Percentiles rank a stretch among this genome's conserved stretches.
These are phyloP conservation scores for Serranus cabrilla DNA, from an alignment of 2,797 vertebrate genomes.

Conservation along the genomic window DNA sequence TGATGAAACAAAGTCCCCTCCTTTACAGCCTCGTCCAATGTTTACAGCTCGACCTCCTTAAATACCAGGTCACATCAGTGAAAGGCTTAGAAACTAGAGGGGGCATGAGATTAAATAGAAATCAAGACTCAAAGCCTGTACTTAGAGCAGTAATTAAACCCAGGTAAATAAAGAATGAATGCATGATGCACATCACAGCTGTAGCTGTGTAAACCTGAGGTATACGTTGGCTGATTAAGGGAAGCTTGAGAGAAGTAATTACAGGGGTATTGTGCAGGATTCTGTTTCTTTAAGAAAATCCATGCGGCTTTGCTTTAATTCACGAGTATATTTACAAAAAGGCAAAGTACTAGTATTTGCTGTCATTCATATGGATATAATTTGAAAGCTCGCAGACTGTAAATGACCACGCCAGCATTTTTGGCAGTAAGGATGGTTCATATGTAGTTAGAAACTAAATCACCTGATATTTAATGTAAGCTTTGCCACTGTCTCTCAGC, in stretches of 20 bases:
- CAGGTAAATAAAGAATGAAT: slow-evolving; percentile 42
- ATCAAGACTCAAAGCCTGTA: slow-evolving; percentile 16
- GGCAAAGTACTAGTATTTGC: slow-evolving; percentile 3
- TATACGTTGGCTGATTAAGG: slow-evolving; percentile 33
- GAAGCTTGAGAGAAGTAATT: slow-evolving; percentile 41
- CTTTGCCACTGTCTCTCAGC: background rate
- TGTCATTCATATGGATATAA: slow-evolving; percentile 22
- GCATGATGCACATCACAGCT: slow-evolving; percentile 5
- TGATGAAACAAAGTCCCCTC: slow-evolving; percentile 22
- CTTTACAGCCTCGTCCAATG: background rate
- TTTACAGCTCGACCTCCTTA: slow-evolving; percentile 20
- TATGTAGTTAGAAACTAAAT: background rate
- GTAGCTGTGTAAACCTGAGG: slow-evolving; percentile 38
- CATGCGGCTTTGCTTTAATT: slow-evolving; percentile 18
- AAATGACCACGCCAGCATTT: slow-evolving; percentile 15
- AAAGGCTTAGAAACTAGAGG: slow-evolving; percentile 21
- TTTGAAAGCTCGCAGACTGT: slow-evolving; percentile 18
- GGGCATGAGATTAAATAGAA: slow-evolving; percentile 1
- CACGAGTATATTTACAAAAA: slow-evolving; percentile 32
- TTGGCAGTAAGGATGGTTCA: too few relatives aligned
- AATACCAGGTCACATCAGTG: slow-evolving; percentile 28
- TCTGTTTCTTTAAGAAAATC: slow-evolving; percentile 32
- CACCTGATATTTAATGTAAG: background rate
- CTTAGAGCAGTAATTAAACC: slow-evolving; percentile 1
- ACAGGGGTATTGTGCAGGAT: slow-evolving; percentile 34